phyloP scores from a whole-genome alignment of 2,888 invertebrate species.

The Eupithecia subumbrata region DNA sequence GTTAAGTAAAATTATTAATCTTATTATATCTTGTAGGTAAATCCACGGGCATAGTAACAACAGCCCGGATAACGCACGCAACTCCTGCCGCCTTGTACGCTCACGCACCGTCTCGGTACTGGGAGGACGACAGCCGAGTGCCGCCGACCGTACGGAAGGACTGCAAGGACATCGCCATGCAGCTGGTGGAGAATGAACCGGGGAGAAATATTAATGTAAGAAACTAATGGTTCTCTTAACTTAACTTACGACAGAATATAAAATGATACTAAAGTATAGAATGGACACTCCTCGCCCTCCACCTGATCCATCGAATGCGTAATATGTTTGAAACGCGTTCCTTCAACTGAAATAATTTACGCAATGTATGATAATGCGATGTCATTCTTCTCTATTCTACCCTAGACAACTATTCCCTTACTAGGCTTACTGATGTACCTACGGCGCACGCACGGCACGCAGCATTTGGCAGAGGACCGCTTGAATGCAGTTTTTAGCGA shows the following conservation, averaged over 20 bases:
- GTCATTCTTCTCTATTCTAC: no score
- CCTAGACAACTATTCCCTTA: no score
- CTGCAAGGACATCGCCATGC: slow-evolving; percentile 91
- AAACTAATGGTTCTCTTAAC: neutral
- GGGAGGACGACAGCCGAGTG: slow-evolving; percentile 91
- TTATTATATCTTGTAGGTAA: slow-evolving; percentile 80
- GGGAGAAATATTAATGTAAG: slow-evolving; percentile 32
- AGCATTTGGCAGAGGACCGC: no score
- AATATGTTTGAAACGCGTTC: no score
- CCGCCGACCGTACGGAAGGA: slow-evolving; percentile 87
- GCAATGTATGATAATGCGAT: no score
- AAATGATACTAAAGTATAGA: no score
- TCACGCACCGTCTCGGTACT: slow-evolving; percentile 89
- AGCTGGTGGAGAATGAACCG: slow-evolving; percentile 85
- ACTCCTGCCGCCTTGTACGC: slow-evolving; percentile 91
- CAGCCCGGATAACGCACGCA: slow-evolving; percentile 91
- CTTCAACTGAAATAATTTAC: no score
- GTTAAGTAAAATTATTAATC: neutral
- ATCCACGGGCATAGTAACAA: slow-evolving; percentile 92
- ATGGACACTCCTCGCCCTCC: no score
- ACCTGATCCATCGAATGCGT: neutral
- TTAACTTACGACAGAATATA: no score
- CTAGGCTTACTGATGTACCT: no score
- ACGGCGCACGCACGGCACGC: no score
- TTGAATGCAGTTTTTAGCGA: no score